Base-by-base conservation (phyloP, 2,113 vertebrate species). In the Butastur rufipennis region DNA sequence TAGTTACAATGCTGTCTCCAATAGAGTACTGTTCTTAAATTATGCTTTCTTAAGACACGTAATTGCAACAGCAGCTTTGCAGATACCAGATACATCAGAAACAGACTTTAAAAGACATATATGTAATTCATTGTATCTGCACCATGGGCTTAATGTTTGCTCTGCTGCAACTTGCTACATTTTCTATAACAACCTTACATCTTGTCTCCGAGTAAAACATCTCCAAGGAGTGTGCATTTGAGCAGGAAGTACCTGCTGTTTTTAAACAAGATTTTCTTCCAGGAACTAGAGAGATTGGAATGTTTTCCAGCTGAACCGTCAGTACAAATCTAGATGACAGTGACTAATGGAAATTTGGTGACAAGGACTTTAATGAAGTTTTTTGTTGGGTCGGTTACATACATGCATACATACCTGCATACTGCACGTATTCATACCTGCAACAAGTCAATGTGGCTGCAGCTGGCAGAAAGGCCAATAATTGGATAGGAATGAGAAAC, bases 381-480 rank as follows among this genome's bases (percentile, higher is more conserved):
- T 34, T 34, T 62, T 55, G 8, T 11, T 47, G 61, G 10, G 23
- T 79, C 43, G 47, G 7, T 75, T 48, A 21, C 29, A 25, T 16
- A 59, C 31, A 27, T 6, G 8, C 27, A 10, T 27, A 38, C 10
- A 8, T 19, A 27, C 6, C 26, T 38, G 5, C 26, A n/a, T 13
- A 34, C 11, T 32, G 16, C 38, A 55, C 2, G 0, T 23, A 19
- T 34, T 53, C 1, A 1, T 48, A 58, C 16, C 55, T 38, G 31
- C 42, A 83, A 19, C 4, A 0, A 0, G 36, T 29, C 32, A n/a
- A 7, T 1, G 31, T 38, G 32, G 27, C 67, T 66, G 59, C n/a
- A 25, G 16, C 15, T 55, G 55, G 23, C 38, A 65, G 70, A 56
- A 81, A 79, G 47, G 27, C 32, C 34, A 78, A 26, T 16, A 70